Conservation (phyloP, 2,113 vertebrate genomes). For the Mirza zaza region DNA sequence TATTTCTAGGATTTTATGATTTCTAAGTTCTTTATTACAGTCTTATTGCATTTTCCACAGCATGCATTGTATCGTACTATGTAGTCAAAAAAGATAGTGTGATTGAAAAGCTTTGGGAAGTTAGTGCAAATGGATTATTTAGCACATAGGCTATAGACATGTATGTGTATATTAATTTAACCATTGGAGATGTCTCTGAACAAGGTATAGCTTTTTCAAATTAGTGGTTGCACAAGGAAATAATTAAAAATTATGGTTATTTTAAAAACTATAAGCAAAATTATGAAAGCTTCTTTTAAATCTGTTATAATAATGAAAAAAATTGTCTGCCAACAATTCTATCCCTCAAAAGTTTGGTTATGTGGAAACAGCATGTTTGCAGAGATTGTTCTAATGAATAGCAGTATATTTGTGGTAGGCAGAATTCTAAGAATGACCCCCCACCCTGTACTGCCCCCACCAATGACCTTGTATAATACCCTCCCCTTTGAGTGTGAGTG, state of each 20-base stretch:
- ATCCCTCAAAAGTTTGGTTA: neutral
- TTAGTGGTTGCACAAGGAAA: neutral
- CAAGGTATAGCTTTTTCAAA: slow-evolving; percentile 41
- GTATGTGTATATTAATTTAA: neutral
- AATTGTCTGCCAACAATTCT: neutral
- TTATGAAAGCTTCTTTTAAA: slow-evolving; percentile 6
- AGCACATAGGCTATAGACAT: neutral
- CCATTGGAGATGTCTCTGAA: neutral
- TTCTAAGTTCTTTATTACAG: neutral
- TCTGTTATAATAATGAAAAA: neutral
- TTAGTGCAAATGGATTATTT: neutral
- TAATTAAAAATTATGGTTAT: neutral
- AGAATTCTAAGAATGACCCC: neutral
- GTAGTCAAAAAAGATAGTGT: neutral
- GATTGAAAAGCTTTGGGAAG: neutral
- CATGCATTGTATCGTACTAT: neutral
- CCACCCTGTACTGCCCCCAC: too few species aligned
- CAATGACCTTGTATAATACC: neutral
- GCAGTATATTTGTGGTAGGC: neutral
- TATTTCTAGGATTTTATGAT: neutral
- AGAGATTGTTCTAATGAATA: neutral
- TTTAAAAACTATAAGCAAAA: neutral
- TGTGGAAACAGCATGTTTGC: neutral
- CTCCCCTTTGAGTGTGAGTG: neutral
- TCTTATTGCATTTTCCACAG: neutral